Evolutionary conservation across 2,888 invertebrate genomes (phyloP).

Genomic region (Agelastica alni): DNA sequence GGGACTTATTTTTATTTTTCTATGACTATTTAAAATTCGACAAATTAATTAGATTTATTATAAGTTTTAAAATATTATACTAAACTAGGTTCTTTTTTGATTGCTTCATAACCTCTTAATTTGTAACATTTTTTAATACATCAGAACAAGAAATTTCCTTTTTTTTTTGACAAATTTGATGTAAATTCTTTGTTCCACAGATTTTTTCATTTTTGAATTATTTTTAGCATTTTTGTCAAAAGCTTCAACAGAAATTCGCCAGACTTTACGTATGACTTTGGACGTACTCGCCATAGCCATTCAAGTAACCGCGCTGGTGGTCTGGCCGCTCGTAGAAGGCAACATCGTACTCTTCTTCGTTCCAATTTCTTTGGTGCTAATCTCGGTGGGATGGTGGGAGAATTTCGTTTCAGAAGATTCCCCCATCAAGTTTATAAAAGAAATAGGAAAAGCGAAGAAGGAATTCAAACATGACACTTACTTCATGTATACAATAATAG

Average conservation of each 20-base stretch:
- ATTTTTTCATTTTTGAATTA: no score
- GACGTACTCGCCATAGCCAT: constrained; percentile 66
- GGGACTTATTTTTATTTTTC: no score
- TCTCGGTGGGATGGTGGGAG: constrained; percentile 85
- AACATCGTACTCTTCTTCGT: constrained; percentile 63
- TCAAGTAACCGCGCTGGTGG: constrained; percentile 69
- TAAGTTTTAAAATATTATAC: no score
- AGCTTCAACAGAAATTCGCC: neutral
- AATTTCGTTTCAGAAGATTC: constrained; percentile 67
- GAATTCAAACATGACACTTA: constrained; percentile 61
- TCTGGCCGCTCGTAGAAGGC: constrained; percentile 68
- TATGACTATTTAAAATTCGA: no score
- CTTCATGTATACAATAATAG: constrained; percentile 72
- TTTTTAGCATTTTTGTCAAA: constrained; percentile 29
- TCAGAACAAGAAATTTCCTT: no score
- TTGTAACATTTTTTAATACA: no score
- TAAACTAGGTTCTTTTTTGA: no score
- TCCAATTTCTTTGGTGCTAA: constrained; percentile 64
- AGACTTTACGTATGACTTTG: constrained; percentile 54
- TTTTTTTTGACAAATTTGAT: constrained; percentile 10
- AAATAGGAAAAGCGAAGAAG: constrained; percentile 38
- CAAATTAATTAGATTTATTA: no score
- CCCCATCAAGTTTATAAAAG: constrained; percentile 52
- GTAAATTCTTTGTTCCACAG: no score
- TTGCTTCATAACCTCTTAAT: no score